Conservation (phyloP, 2,888 invertebrate species). For the Lasius platythorax region DNA sequence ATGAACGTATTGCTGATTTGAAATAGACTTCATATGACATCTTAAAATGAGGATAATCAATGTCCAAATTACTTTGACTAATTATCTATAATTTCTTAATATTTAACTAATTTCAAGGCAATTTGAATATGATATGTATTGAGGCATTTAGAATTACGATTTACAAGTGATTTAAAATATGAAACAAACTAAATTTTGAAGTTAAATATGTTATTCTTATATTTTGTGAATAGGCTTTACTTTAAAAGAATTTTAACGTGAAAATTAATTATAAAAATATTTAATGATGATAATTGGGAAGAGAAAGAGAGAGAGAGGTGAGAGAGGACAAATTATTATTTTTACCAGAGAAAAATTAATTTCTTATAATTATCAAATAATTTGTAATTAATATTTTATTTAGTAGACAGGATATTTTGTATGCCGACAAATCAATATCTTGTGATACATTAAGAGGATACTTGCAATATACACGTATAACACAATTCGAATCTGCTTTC, state of each 20-base stretch:
- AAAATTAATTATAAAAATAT: neutral
- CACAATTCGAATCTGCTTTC: neutral
- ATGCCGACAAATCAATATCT: neutral
- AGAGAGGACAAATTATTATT: neutral
- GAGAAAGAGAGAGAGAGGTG: neutral
- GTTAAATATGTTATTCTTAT: neutral
- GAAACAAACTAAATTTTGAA: neutral
- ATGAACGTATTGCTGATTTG: neutral
- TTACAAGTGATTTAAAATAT: neutral
- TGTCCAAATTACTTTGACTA: neutral
- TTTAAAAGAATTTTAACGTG: neutral
- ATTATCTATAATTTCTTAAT: neutral
- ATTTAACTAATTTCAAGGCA: neutral
- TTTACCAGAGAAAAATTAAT: neutral
- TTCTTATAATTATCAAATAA: neutral
- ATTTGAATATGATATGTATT: neutral
- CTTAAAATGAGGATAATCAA: neutral
- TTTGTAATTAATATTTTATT: slow-evolving; percentile 10
- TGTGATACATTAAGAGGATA: neutral
- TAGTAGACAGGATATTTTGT: neutral
- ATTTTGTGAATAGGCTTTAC: neutral
- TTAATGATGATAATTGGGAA: neutral
- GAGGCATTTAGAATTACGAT: neutral
- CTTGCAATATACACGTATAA: neutral
- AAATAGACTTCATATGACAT: neutral